A percentile compares a stretch with the other conserved stretches of the same genome.
These are phyloP conservation scores for Myiozetetes cayanensis DNA, from an alignment of 2,113 vertebrate genomes.

Conservation along the genomic window DNA sequence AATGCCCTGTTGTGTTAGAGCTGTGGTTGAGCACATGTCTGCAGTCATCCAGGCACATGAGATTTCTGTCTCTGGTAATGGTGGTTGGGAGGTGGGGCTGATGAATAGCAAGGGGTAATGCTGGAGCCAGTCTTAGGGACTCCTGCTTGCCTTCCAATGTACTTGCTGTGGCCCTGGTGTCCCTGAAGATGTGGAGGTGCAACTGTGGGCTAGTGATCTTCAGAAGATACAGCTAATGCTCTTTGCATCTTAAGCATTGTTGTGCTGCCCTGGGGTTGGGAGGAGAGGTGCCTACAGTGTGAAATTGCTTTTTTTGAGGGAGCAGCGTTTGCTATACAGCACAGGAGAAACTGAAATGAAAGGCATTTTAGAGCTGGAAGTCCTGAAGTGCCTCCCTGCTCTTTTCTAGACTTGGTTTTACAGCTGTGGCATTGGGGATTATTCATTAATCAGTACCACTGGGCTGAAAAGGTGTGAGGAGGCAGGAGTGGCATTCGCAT, in stretches of 20 bases:
- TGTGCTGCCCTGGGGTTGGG: neutral
- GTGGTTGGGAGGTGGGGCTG: neutral
- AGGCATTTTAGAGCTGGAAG: neutral
- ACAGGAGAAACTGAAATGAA: neutral
- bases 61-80: neutral
- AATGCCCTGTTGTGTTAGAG: neutral
- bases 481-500: fast-evolving
- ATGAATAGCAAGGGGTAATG: neutral
- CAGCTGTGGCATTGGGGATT: neutral
- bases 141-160: neutral
- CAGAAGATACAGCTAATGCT: neutral
- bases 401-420: neutral
- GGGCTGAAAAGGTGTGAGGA: neutral
- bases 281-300: neutral
- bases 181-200: neutral
- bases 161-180: neutral
- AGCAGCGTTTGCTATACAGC: neutral
- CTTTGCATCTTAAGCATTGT: neutral
- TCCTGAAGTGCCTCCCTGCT: neutral
- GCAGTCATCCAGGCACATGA: neutral
- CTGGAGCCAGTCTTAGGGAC: neutral
- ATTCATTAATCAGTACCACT: neutral
- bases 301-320: neutral
- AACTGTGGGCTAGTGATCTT: neutral
- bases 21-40: neutral